Evolutionary conservation across 2,888 invertebrate species (phyloP), one percentile per base, ranked within the genome.

Genomic region (Acrocera orbiculus): DNA sequence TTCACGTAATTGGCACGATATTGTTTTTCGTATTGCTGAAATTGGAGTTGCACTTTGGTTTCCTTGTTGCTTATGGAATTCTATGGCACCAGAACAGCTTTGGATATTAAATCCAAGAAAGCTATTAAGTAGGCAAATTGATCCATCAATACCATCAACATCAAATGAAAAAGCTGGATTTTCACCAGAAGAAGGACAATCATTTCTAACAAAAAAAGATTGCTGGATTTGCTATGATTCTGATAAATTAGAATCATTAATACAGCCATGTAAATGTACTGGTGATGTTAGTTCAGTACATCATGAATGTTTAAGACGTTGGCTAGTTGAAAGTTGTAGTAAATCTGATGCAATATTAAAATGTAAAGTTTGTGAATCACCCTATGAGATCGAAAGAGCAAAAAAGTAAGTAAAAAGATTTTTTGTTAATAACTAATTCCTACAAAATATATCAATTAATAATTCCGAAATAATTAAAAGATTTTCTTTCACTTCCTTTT

Each of bases 171-270:
- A 52, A 38, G 55, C 52, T 20, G 50, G 46, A 19, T 40, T 60
- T n/a, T 60, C 59, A 29, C 52, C 53, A 17, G 61, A 61, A 37
- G 62, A 61, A 60, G 71, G 73, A 46, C 62, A 66, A 45, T 59
- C 64, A 13, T 69, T 70, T 39, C 53, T 71, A 35, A 63, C 62
- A 38, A 69, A 65, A 45, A 66, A 69, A 47, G 89, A 89, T 56
- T 90, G 90, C 56, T 92, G 89, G 87, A 90, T 92, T 47, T 92
- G 90, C 59, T 90, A 90, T 55, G 89, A 89, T 60, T 65, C 65
- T 42, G 73, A 85, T 22, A 72, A 82, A 35, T 61, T 67, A 14
- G 87, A 89, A 51, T 78, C 82, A 2, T 66, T 90, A 38, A 90
- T 92, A 52, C 75, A 81, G 47, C 89, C 89, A 9, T 92, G 90